Evolutionary conservation across 1,140 invertebrate species (phyloP).

Genomic region (Nasonia vitripennis): DNA sequence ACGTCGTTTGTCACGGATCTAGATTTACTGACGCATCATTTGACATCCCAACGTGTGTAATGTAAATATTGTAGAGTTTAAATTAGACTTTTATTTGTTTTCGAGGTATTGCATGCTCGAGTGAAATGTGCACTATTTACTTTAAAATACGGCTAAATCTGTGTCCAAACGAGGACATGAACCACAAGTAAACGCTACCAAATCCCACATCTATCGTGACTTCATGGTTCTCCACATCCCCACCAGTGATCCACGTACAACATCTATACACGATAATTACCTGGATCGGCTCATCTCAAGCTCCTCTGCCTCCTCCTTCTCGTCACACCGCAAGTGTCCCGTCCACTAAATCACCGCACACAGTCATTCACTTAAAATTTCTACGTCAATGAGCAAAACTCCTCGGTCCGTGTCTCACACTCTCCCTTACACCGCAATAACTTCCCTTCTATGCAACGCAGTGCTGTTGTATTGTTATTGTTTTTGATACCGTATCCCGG

Average conservation of each 20-base stretch:
- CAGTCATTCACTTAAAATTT: background rate
- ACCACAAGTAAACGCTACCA: background rate
- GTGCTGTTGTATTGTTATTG: background rate
- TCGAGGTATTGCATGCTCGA: too few relatives aligned
- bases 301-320: background rate
- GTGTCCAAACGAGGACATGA: background rate
- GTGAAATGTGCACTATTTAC: too few relatives aligned
- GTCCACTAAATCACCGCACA: background rate
- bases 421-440: background rate
- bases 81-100: too few relatives aligned
- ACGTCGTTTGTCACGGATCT: too few relatives aligned
- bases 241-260: background rate
- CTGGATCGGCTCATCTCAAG: background rate
- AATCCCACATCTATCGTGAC: background rate
- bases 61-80: too few relatives aligned
- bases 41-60: too few relatives aligned
- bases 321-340: background rate
- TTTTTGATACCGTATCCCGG: constrained; percentile 55
- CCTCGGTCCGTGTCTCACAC: background rate
- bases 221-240: constrained; percentile 37
- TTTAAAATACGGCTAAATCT: too few relatives aligned
- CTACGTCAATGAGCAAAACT: background rate
- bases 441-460: background rate
- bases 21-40: too few relatives aligned
- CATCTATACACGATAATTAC: constrained; percentile 26